Conservation (phyloP, 2,888 invertebrate genomes). For the Cheilosia vulpina region DNA sequence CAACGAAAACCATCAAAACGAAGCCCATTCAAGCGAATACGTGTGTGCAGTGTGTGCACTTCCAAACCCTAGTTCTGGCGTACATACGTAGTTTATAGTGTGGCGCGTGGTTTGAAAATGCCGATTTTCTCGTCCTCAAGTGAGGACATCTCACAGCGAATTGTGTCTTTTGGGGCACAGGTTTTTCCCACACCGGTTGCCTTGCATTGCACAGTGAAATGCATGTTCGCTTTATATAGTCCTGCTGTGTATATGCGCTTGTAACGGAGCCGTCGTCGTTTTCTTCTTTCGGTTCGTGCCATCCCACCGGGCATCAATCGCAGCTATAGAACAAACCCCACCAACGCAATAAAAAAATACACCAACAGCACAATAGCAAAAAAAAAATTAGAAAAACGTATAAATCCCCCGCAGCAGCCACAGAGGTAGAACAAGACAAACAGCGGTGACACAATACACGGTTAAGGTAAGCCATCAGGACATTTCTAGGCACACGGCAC, state of each 20-base stretch:
- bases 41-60: slow-evolving; percentile 21
- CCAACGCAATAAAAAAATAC: slow-evolving; percentile 24
- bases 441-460: slow-evolving; percentile 60
- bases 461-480: slow-evolving; percentile 66
- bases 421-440: slow-evolving; percentile 54
- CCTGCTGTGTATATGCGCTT: slow-evolving; percentile 40
- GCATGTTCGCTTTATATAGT: slow-evolving; percentile 33
- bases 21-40: slow-evolving; percentile 54
- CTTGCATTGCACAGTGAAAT: slow-evolving; percentile 32
- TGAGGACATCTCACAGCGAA: slow-evolving; percentile 3
- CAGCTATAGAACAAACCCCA: slow-evolving; percentile 38
- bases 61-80: neutral
- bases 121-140: slow-evolving; percentile 28
- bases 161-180: slow-evolving; percentile 18
- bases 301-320: slow-evolving; percentile 51
- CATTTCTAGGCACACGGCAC: slow-evolving; percentile 48
- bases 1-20: slow-evolving; percentile 28
- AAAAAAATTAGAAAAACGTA: neutral
- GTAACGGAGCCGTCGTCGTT: slow-evolving; percentile 28
- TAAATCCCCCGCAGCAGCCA: slow-evolving; percentile 52
- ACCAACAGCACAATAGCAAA: slow-evolving; percentile 4
- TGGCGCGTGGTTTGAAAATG: slow-evolving; percentile 23
- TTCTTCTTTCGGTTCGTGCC: slow-evolving; percentile 55
- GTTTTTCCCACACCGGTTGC: slow-evolving; percentile 30
- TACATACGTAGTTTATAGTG: neutral